These are phyloP conservation scores for Notodonta dromedarius DNA, from an alignment of 2,888 invertebrate genomes.

Conservation along the genomic window DNA sequence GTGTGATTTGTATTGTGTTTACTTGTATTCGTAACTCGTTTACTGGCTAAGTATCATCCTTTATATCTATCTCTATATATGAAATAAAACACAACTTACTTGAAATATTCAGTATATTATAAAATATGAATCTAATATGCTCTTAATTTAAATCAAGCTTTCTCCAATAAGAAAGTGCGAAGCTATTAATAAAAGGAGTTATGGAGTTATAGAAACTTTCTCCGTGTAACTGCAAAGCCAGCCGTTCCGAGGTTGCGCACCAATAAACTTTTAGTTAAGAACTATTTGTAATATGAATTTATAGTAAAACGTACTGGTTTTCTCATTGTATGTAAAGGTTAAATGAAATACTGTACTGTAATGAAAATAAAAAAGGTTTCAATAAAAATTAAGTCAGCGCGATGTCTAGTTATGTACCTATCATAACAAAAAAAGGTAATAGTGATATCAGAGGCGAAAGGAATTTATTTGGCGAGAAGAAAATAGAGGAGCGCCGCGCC, in stretches of 20 bases:
- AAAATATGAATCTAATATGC: conserved; percentile 20
- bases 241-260: conserved; percentile 72
- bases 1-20: conserved; percentile 69
- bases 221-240: conserved; percentile 64
- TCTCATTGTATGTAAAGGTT: conserved; percentile 4
- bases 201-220: conserved; percentile 77
- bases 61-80: conserved; percentile 11
- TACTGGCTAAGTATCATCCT: conserved; percentile 26
- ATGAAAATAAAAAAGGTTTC: conserved; percentile 13
- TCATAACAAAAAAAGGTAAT: conserved; percentile 55
- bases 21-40: conserved; percentile 52
- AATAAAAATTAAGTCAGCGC: conserved; percentile 9
- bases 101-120: not conserved
- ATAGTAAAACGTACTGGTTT: conserved; percentile 54
- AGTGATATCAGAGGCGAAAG: conserved; percentile 67
- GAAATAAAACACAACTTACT: too few species aligned
- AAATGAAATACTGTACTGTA: not conserved
- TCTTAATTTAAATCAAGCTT: conserved; percentile 31
- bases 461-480: conserved; percentile 77
- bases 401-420: conserved; percentile 29
- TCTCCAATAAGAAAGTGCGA: conserved; percentile 57
- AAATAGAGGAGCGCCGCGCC: conserved; percentile 63
- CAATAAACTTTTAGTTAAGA: conserved; percentile 76
- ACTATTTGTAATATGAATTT: conserved; percentile 80
- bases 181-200: conserved; percentile 79